These are phyloP conservation scores for Taurulus bubalis DNA, from an alignment of 2,113 vertebrate genomes.

Conservation along the genomic window DNA sequence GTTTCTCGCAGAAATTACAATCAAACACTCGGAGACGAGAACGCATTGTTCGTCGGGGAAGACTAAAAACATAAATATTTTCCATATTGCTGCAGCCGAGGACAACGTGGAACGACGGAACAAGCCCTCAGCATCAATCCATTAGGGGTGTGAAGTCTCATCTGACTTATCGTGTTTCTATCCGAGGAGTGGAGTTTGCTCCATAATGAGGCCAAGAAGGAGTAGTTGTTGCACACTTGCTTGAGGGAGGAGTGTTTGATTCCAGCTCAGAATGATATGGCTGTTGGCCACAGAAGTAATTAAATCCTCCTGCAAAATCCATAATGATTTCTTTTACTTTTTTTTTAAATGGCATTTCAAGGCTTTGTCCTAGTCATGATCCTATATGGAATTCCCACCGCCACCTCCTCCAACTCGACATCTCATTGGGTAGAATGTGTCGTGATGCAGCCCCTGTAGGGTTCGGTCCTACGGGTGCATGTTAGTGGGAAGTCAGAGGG, in stretches of 20 bases:
- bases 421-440: constrained; percentile 13
- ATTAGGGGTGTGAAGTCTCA: constrained; percentile 24
- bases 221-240: constrained; percentile 46
- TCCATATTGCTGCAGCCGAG: not conserved
- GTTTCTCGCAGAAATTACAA: constrained; percentile 18
- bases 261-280: constrained; percentile 39
- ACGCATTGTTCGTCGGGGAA: not conserved
- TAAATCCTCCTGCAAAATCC: constrained; percentile 34
- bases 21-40: constrained; percentile 11
- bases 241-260: constrained; percentile 44
- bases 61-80: not conserved
- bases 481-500: constrained; percentile 12
- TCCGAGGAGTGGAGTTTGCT: constrained; percentile 43
- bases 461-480: constrained; percentile 22
- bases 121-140: constrained; percentile 27
- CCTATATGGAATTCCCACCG: constrained; percentile 1
- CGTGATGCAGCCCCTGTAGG: not conserved
- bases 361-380: constrained; percentile 7
- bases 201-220: constrained; percentile 69
- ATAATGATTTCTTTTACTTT: constrained; percentile 20
- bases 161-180: constrained; percentile 52
- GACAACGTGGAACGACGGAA: constrained; percentile 5
- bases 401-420: not conserved
- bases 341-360: not conserved
- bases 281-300: constrained; percentile 43